A percentile compares a stretch with the other conserved stretches of the same genome.
Conservation (phyloP, 1,140 invertebrate genomes). For the Drosophila cardini region DNA sequence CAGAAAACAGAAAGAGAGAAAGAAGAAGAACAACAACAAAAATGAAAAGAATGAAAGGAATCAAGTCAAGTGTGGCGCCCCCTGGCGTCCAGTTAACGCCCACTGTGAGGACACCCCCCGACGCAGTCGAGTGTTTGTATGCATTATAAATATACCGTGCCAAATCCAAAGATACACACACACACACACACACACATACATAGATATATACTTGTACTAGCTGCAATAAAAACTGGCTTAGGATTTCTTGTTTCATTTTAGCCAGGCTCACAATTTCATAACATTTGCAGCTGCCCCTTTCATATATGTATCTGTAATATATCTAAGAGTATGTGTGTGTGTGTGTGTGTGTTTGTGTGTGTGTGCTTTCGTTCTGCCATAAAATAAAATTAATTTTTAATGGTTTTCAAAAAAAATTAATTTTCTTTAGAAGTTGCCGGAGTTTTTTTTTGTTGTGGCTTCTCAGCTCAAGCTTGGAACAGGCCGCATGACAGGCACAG, state of each 20-base stretch:
- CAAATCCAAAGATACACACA: conserved; percentile 40
- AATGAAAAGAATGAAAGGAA: conserved; percentile 64
- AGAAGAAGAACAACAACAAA: conserved; percentile 9
- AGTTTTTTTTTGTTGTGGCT: conserved; percentile 65
- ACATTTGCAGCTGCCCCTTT: conserved; percentile 54
- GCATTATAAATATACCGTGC: conserved; percentile 78
- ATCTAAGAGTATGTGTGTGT: conserved; percentile 10
- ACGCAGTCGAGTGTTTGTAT: conserved; percentile 66
- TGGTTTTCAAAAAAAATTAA: conserved; percentile 81
- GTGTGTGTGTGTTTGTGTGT: conserved; percentile 16
- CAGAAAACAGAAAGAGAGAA: not conserved
- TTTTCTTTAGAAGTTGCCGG: conserved; percentile 68
- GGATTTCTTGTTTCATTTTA: conserved; percentile 48
- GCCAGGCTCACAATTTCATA: conserved; percentile 50
- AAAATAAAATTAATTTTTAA: conserved; percentile 82
- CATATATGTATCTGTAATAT: conserved; percentile 11
- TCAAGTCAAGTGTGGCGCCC: conserved; percentile 72
- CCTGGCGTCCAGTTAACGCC: conserved; percentile 51
- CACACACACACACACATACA: conserved; percentile 7
- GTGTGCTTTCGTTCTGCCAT: conserved; percentile 41
- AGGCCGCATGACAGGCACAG: conserved; percentile 48
- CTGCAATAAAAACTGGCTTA: conserved; percentile 53
- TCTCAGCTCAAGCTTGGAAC: conserved; percentile 20
- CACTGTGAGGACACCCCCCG: conserved; percentile 28
- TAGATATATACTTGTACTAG: not conserved